Evolutionary conservation across 2,797 vertebrate species (phyloP), one percentile per base, ranked within the genome.

Genomic region (Pipistrellus nathusii): DNA sequence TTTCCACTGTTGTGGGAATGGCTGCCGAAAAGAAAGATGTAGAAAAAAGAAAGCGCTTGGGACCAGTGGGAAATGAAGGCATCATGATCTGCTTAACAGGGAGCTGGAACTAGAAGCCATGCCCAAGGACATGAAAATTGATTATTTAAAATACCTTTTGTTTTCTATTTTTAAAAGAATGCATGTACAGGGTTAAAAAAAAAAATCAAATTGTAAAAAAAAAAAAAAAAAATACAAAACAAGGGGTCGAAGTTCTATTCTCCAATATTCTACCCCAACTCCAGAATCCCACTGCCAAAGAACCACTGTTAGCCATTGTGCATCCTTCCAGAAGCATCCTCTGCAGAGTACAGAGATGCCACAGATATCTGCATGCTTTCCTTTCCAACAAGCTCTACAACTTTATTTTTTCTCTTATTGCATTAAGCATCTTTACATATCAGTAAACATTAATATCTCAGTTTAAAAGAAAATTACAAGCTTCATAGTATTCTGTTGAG

Each of bases 211-310:
- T 27, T 62, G 1, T 55, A 38, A 38, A 38, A 38, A 38, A 38
- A 88, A 84, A 84, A 46, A 25, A 93, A 46, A 25, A 93, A 84
- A 93, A 30, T 41, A 81, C 25, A 88, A 83, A 93, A 75, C 10
- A 44, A 68, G 10, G 68, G 35, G 13, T n/a, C 41, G 73, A 82
- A 30, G 14, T 90, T 80, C 23, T 75, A 10, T 71, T 87, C 32
- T 94, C 41, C 48, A 81, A 9, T 57, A 35, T 86, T 25, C 6
- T 72, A 25, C 18, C 46, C 9, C 69, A 32, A 76, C 27, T 80
- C 53, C 5, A 12, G 20, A 68, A 69, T 48, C 14, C n/a, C 8
- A 2, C 6, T 66, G 57, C 18, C 48, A 27, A 64, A 80, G 66
- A 91, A 89, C 59, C 32, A 25, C 23, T 59, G 15, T 35, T 48